phyloP scores from a whole-genome alignment of 2,113 vertebrate genomes.

The Vanacampus margaritifer region DNA sequence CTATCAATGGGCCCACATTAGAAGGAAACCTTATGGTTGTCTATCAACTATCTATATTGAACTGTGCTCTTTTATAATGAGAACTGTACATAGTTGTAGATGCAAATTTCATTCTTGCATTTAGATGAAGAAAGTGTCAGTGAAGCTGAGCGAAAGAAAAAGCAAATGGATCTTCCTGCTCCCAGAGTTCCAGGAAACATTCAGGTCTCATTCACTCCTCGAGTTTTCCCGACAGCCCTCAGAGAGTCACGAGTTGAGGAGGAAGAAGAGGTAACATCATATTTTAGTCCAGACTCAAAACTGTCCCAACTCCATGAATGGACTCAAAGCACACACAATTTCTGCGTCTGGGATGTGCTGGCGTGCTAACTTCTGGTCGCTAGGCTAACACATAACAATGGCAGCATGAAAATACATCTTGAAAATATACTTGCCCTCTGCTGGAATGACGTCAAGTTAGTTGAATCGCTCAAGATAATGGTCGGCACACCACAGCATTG shows the following conservation, averaged over 20 bases:
- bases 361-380: too few relatives aligned
- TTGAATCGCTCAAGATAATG: too few relatives aligned
- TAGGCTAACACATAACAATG: too few relatives aligned
- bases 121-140: slow-evolving; percentile 34
- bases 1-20: too few relatives aligned
- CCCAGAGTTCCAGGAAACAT: slow-evolving; percentile 81
- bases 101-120: slow-evolving; percentile 3
- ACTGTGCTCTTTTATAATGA: background rate
- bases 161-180: slow-evolving; percentile 65
- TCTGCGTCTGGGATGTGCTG: too few relatives aligned
- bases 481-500: too few relatives aligned
- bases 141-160: slow-evolving; percentile 46
- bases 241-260: slow-evolving; percentile 82
- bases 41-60: too few relatives aligned
- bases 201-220: slow-evolving; percentile 81
- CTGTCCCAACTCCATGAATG: background rate
- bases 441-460: too few relatives aligned
- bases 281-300: background rate
- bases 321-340: too few relatives aligned
- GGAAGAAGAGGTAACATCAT: slow-evolving; percentile 86
- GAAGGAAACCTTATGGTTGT: too few relatives aligned
- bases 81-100: background rate
- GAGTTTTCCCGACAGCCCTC: slow-evolving; percentile 87
- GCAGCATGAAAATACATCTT: too few relatives aligned
- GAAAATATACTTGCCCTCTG: too few relatives aligned